Evolutionary conservation across 30 jellyfish, hydroid and myxozoan species (phyloP).

Genomic region (Hydra vulgaris): DNA sequence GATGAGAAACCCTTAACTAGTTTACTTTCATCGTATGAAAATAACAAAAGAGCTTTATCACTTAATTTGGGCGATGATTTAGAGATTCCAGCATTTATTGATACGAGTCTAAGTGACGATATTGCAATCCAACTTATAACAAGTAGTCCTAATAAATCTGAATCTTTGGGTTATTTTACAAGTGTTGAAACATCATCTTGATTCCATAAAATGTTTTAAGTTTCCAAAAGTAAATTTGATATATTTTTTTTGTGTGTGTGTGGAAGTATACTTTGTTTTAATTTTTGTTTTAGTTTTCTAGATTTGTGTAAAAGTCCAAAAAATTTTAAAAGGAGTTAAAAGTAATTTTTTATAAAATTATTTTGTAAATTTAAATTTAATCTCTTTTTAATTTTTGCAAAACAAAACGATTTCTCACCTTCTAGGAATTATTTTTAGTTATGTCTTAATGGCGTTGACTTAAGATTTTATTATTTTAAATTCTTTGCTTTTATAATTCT

Average conservation of each 20-base stretch:
- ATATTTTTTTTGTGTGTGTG: neutral
- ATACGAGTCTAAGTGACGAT: conserved; percentile 19
- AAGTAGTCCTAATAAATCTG: neutral
- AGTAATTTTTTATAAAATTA: neutral
- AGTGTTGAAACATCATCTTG: neutral
- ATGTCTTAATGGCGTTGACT: neutral
- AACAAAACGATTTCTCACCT: no score
- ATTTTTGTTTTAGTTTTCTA: neutral
- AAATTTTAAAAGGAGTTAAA: neutral
- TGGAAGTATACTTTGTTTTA: no score
- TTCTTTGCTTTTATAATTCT: neutral
- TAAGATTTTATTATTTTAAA: neutral
- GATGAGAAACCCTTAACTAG: neutral
- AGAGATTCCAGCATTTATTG: conserved; percentile 18
- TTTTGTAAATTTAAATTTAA: no score
- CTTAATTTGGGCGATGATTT: conserved; percentile 28
- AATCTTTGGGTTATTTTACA: neutral
- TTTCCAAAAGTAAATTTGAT: neutral
- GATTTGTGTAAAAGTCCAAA: neutral
- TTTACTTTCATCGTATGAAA: neutral
- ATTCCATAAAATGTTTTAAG: neutral
- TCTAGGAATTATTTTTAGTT: no score
- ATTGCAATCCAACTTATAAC: conserved; percentile 12
- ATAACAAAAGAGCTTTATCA: neutral
- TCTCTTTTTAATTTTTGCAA: no score